These are phyloP conservation scores for Chionoecetes opilio DNA, from an alignment of 1,140 invertebrate genomes.

Conservation along the genomic window DNA sequence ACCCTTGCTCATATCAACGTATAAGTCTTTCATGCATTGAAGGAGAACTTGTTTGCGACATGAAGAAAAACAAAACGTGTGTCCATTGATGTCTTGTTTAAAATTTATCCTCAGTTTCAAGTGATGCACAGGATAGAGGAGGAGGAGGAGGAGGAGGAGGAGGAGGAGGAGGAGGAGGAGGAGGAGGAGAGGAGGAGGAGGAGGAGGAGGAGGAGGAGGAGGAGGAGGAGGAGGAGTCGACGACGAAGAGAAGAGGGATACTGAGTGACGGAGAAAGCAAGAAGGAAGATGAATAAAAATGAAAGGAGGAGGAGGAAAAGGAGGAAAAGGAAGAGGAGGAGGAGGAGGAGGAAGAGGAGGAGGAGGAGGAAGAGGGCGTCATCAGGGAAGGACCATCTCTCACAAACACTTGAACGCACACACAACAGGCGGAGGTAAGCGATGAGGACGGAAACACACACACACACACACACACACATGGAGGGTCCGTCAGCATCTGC, in stretches of 20 bases:
- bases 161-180: constrained; percentile 19
- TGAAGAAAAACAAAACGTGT: too few species aligned
- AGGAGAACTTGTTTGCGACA: too few species aligned
- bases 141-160: constrained; percentile 13
- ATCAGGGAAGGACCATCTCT: neutral
- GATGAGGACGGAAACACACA: neutral
- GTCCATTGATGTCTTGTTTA: too few species aligned
- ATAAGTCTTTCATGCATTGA: too few species aligned
- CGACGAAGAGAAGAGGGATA: neutral
- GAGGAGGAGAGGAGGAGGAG: constrained; percentile 34
- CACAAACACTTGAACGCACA: too few species aligned
- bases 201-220: constrained; percentile 46
- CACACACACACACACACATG: neutral
- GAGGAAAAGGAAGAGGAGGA: constrained; percentile 37
- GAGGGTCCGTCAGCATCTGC: too few species aligned
- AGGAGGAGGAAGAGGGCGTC: neutral
- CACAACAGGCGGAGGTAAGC: too few species aligned
- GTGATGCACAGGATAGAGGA: neutral
- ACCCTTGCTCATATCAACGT: neutral
- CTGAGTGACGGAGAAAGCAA: neutral
- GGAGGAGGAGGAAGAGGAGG: constrained; percentile 38
- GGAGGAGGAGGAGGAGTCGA: neutral
- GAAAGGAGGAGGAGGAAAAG: neutral
- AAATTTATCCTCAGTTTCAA: neutral
- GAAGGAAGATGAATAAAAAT: neutral